Conservation (phyloP, 2,888 invertebrate genomes). For the Ormyrus thymus region DNA sequence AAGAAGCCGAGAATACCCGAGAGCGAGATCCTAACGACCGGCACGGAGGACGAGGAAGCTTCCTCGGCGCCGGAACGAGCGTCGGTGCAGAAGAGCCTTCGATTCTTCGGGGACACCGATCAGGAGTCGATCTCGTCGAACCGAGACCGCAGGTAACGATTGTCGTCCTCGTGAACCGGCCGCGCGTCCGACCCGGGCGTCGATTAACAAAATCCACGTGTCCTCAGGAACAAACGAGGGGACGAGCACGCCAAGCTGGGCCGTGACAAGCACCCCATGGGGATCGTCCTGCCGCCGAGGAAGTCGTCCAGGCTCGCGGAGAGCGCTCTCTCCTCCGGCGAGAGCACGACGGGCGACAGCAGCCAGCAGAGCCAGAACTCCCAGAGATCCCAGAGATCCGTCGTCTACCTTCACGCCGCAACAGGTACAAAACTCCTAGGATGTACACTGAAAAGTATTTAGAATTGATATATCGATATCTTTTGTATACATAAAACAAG, state of each 20-base stretch:
- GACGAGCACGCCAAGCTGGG: conserved; percentile 68
- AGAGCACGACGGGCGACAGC: conserved; percentile 75
- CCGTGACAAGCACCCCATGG: conserved; percentile 70
- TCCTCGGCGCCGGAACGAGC: conserved; percentile 71
- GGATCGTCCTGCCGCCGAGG: conserved; percentile 66
- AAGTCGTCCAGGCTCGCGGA: conserved; percentile 71
- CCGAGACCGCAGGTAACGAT: conserved; percentile 68
- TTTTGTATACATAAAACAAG: no score
- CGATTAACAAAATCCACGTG: not conserved
- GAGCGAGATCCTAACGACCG: conserved; percentile 75
- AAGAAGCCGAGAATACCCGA: conserved; percentile 72
- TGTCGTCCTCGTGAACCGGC: no score
- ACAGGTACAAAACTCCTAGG: conserved; percentile 78
- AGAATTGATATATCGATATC: no score
- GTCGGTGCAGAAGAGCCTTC: conserved; percentile 80
- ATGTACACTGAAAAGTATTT: no score
- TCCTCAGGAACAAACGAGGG: conserved; percentile 66
- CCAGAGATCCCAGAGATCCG: conserved; percentile 83
- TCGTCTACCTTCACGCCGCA: conserved; percentile 90
- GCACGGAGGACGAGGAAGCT: conserved; percentile 78
- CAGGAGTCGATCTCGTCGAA: conserved; percentile 79
- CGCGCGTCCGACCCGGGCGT: not conserved
- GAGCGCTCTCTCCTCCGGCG: conserved; percentile 73
- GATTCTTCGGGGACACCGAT: conserved; percentile 91
- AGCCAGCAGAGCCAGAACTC: conserved; percentile 81